Base-by-base conservation (phyloP, 1,140 invertebrate species). In the Leucophenga varia region DNA sequence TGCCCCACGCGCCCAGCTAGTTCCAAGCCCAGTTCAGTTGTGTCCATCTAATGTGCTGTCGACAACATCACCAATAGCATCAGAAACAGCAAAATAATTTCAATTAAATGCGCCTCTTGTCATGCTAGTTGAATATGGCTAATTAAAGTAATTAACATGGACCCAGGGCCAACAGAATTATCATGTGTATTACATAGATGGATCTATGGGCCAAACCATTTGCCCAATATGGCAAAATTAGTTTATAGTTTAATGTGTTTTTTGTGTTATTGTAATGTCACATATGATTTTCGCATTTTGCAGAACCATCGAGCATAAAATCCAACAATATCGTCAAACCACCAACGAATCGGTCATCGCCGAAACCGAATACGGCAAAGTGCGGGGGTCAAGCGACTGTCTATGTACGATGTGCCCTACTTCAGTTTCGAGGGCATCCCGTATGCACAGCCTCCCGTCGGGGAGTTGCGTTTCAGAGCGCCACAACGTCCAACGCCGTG, bases 361-460 rank as follows among this genome's bases (percentile, higher is more conserved):
- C 36, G 61, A 72, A 14, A 69, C 70, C 2, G 61, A 63, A 46
- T 71, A 65, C 30, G 70, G 70, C 8, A 59, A 68, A 39, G 56
- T 75, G 14, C 47, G 57, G 44, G 75, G 74, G 43, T 59, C 0
- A 70, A 72, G 53, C 52, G 61, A 2, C 12, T 70, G 19, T 64
- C 60, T 10, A 28, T 57, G 14, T 67, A 68, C 38, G 73, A 74
- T 34, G 52, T 49, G 17, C 52, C 61, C 16, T 79, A 74, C 49
- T 72, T 67, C 17, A 70, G 67, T 20, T 83, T 81, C 53, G 67
- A 79, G 38, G 79, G 79, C n/a, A 80, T 83, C 43, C 82, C 82
- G 2, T 83, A 80, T 55, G 81, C 80, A 10, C 74, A 79, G 61
- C 78, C 82, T 32, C 82, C 82, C 3, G 51, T 82, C 8, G 77